phyloP scores from a whole-genome alignment of 37 sponge, comb jelly and placozoan species.

The Eunapius fragilis region DNA sequence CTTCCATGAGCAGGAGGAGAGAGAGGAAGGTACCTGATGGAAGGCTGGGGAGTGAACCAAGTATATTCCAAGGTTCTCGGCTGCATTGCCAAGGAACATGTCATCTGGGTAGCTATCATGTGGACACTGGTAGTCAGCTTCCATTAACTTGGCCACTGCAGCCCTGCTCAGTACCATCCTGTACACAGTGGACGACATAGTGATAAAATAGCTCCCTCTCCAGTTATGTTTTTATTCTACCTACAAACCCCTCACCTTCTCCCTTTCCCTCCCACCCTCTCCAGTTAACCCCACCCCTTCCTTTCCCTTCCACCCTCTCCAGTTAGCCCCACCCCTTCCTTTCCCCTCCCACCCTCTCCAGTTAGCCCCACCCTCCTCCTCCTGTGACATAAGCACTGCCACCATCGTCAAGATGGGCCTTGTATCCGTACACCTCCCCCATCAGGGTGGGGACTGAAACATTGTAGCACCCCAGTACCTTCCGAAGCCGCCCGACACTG shows the following conservation, averaged over 20 bases:
- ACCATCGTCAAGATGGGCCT: slow-evolving; percentile 1
- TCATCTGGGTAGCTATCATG: slow-evolving; percentile 66
- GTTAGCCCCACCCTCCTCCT: slow-evolving; percentile 72
- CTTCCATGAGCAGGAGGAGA: too few relatives aligned
- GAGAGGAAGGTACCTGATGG: slow-evolving; percentile 49
- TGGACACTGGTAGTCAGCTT: slow-evolving; percentile 36
- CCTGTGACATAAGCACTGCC: slow-evolving; percentile 80
- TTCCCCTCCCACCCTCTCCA: too few relatives aligned
- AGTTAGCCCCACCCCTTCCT: too few relatives aligned
- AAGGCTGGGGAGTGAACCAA: slow-evolving; percentile 63
- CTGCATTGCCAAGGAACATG: slow-evolving; percentile 69
- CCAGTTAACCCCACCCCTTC: too few relatives aligned
- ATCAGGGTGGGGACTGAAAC: slow-evolving; percentile 34
- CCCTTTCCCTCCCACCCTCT: too few relatives aligned
- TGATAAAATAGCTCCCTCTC: too few relatives aligned
- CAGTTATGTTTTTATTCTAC: background rate
- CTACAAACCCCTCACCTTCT: too few relatives aligned
- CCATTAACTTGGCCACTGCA: slow-evolving; percentile 29
- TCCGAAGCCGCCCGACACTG: slow-evolving; percentile 67
- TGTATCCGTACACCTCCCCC: slow-evolving; percentile 88
- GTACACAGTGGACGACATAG: too few relatives aligned
- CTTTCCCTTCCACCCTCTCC: too few relatives aligned
- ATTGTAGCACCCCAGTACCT: slow-evolving; percentile 72
- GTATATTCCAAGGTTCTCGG: slow-evolving; percentile 15
- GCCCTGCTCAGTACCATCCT: slow-evolving; percentile 73